Evolutionary conservation across 2,888 invertebrate genomes (phyloP), one percentile per base, ranked within the genome.

Genomic region (Dicyrtoma fusca): DNA sequence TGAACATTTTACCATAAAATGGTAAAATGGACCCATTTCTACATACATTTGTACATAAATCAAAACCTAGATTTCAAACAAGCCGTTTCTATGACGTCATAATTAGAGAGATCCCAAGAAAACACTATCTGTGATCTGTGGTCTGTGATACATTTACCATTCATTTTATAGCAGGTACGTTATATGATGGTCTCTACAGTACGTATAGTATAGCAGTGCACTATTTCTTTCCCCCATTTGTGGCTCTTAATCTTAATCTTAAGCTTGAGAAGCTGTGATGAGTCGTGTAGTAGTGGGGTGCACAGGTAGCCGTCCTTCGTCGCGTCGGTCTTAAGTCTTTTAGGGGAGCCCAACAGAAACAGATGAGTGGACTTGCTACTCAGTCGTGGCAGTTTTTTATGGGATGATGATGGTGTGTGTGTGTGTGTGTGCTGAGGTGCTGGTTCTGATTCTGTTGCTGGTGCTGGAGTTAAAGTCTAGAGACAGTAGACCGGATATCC

Each of bases 401-500:
- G n/a, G n/a, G n/a, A n/a, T n/a, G n/a, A n/a, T n/a, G n/a, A n/a
- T n/a, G 25, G 23, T 25, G 1, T 57, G 14, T 23, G 25, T 19
- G 14, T 11, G 25, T n/a, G 57, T 25, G 8, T 11, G 26, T 6
- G 25, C 13, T n/a, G 21, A 19, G 21, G 17, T 1, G 3, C 17
- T 25, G 57, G 57, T 57, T 19, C 53, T 53, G 23, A 19, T 51
- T 51, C 14, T 19, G n/a, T 49, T 17, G 49, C 34, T 34, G 34
- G 34, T n/a, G 34, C 34, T 34, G 34, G 34, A 34, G 34, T 5
- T 34, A 34, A 61, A 17, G 21, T 42, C n/a, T 44, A n/a, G 74
- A 55, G 69, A 69, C 62, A 69, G 74, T 73, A 73, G 71, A 79
- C 78, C 78, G 77, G 78, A 79, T 79, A 79, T 79, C 78, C 78